Percentiles rank a stretch among this genome's conserved stretches.
These are phyloP conservation scores for Cyanoderma ruficeps DNA, from an alignment of 2,113 vertebrate species.

Conservation along the genomic window DNA sequence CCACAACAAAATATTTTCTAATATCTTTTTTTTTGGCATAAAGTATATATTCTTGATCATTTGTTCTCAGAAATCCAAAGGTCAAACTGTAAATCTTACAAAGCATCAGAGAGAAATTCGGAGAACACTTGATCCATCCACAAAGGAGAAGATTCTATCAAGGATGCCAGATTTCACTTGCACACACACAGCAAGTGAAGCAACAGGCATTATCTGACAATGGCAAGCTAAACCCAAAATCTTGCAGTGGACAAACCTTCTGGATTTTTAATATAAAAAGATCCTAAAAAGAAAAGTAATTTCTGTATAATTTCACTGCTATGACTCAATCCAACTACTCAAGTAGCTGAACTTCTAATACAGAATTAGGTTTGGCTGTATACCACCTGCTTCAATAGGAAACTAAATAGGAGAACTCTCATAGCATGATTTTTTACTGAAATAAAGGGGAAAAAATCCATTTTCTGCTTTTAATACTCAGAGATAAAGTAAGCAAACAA, in stretches of 20 bases:
- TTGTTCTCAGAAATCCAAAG: not conserved
- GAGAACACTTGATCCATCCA: not conserved
- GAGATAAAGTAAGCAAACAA: constrained; percentile 33
- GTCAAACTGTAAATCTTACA: not conserved
- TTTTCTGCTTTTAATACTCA: constrained; percentile 28
- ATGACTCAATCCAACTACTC: not conserved
- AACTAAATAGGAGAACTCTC: not conserved
- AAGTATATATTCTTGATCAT: not conserved
- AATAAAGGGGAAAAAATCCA: not conserved
- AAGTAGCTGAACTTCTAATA: not conserved
- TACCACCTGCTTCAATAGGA: not conserved
- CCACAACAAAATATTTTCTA: not conserved
- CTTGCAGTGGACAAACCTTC: not conserved
- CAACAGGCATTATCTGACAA: not conserved
- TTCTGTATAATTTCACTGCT: not conserved
- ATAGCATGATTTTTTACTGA: not conserved
- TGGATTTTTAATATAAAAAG: not conserved
- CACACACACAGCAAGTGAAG: not conserved
- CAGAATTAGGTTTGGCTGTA: not conserved
- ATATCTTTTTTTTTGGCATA: not conserved
- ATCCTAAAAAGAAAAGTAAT: not conserved
- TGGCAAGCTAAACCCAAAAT: not conserved
- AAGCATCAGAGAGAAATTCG: not conserved
- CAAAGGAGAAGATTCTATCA: not conserved
- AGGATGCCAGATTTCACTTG: not conserved